Percentiles rank a stretch among this genome's conserved stretches.
Evolutionary conservation across 2,113 vertebrate species (phyloP).

Genomic region (Orthonyx spaldingii): DNA sequence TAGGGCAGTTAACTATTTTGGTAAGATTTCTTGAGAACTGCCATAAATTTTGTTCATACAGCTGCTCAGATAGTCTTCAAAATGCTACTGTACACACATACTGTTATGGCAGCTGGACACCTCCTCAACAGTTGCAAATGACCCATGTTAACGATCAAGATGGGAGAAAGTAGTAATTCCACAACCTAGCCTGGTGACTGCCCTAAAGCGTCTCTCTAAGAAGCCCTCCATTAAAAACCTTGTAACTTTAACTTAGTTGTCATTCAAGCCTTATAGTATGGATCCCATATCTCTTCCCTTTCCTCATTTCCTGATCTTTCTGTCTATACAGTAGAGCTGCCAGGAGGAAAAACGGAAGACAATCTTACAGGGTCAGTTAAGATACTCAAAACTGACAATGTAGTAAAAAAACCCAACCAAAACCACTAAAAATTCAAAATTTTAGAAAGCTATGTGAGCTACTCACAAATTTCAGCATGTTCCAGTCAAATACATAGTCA

Average conservation of each 20-base stretch:
- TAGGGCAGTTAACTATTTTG: background rate
- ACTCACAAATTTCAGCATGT: conserved; percentile 98
- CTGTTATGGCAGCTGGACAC: background rate
- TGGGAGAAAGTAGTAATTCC: background rate
- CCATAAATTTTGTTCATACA: background rate
- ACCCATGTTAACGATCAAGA: background rate
- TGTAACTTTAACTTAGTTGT: background rate
- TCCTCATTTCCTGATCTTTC: background rate
- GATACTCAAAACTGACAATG: background rate
- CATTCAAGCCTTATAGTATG: background rate
- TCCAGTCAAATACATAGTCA: conserved; percentile 98
- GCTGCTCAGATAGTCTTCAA: background rate
- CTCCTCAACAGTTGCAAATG: background rate
- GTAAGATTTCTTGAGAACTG: background rate
- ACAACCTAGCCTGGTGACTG: background rate
- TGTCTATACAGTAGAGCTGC: background rate
- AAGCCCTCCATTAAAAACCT: background rate
- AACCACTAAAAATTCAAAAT: background rate
- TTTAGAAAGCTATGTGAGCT: background rate
- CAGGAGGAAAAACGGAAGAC: background rate
- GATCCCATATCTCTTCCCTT: background rate
- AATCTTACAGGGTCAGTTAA: background rate
- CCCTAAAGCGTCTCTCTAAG: background rate
- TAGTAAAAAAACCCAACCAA: background rate
- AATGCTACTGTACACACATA: background rate